Evolutionary conservation across 2,797 vertebrate species (phyloP).

Genomic region (Anabacerthia variegaticeps): DNA sequence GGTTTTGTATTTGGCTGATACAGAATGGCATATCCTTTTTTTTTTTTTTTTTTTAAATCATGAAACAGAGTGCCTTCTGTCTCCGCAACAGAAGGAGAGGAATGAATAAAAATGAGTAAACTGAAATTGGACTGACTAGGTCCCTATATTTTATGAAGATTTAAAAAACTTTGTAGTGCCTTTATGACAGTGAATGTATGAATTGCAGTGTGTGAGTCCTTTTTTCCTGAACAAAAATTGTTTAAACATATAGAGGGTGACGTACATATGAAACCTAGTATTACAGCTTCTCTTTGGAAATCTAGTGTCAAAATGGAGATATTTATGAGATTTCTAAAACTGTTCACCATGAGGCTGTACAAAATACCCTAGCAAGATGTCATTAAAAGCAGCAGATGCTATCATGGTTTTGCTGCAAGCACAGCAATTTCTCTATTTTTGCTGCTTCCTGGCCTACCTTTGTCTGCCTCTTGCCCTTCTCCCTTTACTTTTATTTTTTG

Average conservation of each 20-base stretch:
- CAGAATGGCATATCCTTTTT: neutral
- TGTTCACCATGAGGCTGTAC: neutral
- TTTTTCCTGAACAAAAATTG: neutral
- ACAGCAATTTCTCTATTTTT: neutral
- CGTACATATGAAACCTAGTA: neutral
- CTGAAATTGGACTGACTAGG: neutral
- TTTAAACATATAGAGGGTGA: neutral
- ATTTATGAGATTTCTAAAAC: conserved; percentile 12
- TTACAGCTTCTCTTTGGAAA: conserved; percentile 9
- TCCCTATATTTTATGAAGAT: neutral
- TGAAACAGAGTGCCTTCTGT: neutral
- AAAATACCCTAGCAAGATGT: neutral
- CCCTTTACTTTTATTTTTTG: neutral
- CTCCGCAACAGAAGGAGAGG: neutral
- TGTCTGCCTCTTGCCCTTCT: neutral
- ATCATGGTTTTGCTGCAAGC: neutral
- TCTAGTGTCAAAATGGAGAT: neutral
- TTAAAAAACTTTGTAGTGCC: neutral
- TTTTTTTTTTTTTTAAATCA: neutral
- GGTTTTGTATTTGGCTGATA: neutral
- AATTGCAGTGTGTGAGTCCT: neutral
- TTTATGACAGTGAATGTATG: neutral
- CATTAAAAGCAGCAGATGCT: conserved; percentile 38
- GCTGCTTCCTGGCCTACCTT: neutral
- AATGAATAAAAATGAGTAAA: conserved; percentile 1